A percentile compares a stretch with the other conserved stretches of the same genome.
These are phyloP conservation scores for Coenonympha arcania DNA, from an alignment of 2,888 invertebrate genomes.

Conservation along the genomic window DNA sequence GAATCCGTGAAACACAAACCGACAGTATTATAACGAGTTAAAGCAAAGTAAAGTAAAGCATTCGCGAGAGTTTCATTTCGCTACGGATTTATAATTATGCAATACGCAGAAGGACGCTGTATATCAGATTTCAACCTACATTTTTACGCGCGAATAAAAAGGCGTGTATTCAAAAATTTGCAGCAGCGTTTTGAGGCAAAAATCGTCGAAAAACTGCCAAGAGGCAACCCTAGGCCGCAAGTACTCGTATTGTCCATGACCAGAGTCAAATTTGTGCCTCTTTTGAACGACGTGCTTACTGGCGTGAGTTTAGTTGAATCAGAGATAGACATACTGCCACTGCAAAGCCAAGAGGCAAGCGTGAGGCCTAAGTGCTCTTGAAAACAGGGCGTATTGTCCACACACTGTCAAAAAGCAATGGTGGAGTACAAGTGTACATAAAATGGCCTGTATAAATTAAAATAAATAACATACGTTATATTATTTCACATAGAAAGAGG, in stretches of 20 bases:
- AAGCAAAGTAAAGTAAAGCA: not conserved
- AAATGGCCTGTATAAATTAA: too few species aligned
- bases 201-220: conserved; percentile 28
- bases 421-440: too few species aligned
- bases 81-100: conserved; percentile 21
- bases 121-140: conserved; percentile 20
- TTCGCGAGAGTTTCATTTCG: conserved; percentile 6
- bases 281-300: not conserved
- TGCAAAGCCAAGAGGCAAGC: too few species aligned
- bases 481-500: too few species aligned
- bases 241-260: conserved; percentile 26
- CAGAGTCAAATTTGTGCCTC: conserved; percentile 22
- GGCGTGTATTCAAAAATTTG: conserved; percentile 23
- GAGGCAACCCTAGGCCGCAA: conserved; percentile 24
- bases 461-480: too few species aligned
- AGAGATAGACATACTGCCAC: too few species aligned
- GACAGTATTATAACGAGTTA: not conserved
- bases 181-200: conserved; percentile 24
- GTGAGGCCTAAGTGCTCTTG: too few species aligned
- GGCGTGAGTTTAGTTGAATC: not conserved
- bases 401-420: too few species aligned
- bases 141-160: conserved; percentile 21
- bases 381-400: too few species aligned
- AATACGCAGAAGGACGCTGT: conserved; percentile 18
- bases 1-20: not conserved